Conservation (phyloP, 2,113 vertebrate genomes). For the Corythoichthys haematopterus region DNA sequence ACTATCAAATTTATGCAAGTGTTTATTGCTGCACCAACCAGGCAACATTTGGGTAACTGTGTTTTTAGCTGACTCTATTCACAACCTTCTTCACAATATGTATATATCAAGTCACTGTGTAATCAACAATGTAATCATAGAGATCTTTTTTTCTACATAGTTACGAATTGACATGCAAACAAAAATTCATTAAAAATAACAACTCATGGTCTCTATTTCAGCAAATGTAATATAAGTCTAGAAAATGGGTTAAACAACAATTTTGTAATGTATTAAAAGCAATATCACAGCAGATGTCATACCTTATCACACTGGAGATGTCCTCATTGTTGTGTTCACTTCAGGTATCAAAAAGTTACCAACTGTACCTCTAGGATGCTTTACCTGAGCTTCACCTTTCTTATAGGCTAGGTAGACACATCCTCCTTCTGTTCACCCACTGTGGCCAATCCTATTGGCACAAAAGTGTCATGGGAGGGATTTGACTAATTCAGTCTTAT, state of each 20-base stretch:
- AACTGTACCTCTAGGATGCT: constrained; percentile 45
- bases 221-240: constrained; percentile 46
- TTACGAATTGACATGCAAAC: neutral
- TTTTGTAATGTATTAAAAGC: neutral
- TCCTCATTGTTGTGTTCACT: constrained; percentile 29
- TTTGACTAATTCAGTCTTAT: constrained; percentile 5
- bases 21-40: constrained; percentile 27
- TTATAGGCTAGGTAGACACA: constrained; percentile 28
- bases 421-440: neutral
- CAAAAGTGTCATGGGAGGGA: constrained; percentile 21
- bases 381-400: constrained; percentile 22
- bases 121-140: neutral
- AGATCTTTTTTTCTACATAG: neutral
- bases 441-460: constrained; percentile 26
- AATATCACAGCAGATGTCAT: constrained; percentile 5
- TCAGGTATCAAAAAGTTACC: constrained; percentile 18
- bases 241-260: neutral
- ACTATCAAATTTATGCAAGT: constrained; percentile 66
- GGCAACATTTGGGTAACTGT: constrained; percentile 24
- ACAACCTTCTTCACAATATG: neutral
- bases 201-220: constrained; percentile 48
- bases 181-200: neutral
- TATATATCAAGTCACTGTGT: neutral
- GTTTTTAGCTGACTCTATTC: neutral
- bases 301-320: constrained; percentile 27